A percentile compares a stretch with the other conserved stretches of the same genome.
Evolutionary conservation across 2,888 invertebrate genomes (phyloP).

Genomic region (Polymixis flavicincta): DNA sequence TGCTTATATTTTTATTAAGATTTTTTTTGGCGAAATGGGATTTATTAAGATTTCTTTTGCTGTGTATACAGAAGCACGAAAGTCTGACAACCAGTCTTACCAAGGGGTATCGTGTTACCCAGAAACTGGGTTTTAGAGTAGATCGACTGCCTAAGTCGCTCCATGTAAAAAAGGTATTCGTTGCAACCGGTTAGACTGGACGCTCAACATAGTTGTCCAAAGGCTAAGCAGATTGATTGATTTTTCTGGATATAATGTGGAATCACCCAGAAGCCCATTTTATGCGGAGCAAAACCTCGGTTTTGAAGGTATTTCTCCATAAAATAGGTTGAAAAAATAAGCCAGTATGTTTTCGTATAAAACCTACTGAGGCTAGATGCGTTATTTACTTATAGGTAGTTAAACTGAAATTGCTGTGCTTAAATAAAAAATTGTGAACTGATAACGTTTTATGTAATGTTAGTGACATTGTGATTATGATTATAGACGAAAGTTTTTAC

Average conservation of each 20-base stretch:
- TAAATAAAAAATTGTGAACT: slow-evolving; percentile 29
- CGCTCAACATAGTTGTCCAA: not conserved
- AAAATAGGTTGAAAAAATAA: not conserved
- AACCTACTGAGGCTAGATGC: not conserved
- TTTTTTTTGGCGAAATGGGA: slow-evolving; percentile 68
- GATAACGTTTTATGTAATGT: slow-evolving; percentile 33
- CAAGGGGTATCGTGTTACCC: not conserved
- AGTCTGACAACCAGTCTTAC: not conserved
- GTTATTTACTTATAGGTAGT: slow-evolving; percentile 7
- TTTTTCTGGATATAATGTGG: not conserved
- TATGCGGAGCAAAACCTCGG: not conserved
- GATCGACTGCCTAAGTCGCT: not conserved
- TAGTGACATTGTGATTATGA: no score
- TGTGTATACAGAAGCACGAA: not conserved
- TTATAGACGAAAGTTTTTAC: no score
- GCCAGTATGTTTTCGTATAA: not conserved
- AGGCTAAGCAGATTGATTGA: not conserved
- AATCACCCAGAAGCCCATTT: not conserved
- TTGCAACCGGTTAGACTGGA: not conserved
- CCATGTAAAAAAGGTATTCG: not conserved
- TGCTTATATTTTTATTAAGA: slow-evolving; percentile 84
- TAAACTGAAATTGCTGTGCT: slow-evolving; percentile 22
- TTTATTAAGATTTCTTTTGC: slow-evolving; percentile 21
- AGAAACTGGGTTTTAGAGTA: not conserved
- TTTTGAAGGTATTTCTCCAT: not conserved